phyloP scores from a whole-genome alignment of 2,113 vertebrate genomes.

The Carassius carassius region DNA sequence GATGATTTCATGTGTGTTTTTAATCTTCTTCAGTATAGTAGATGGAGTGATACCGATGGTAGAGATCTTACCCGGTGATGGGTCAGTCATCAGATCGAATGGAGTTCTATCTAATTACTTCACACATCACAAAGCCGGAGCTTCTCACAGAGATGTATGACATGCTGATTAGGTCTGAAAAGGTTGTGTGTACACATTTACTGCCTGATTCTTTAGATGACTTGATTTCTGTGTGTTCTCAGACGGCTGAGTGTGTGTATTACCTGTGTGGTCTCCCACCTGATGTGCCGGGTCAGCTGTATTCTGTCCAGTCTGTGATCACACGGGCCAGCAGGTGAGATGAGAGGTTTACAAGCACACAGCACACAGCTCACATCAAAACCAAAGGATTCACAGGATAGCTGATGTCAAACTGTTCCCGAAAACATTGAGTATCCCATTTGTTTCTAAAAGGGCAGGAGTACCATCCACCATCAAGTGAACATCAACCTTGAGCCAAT shows the following conservation, averaged over 20 bases:
- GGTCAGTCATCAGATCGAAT: slow-evolving; percentile 86
- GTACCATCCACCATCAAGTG: too few relatives aligned
- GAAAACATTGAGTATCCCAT: not conserved
- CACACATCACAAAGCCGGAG: slow-evolving; percentile 65
- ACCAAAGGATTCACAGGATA: not conserved
- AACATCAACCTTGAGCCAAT: not conserved
- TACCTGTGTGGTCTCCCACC: slow-evolving; percentile 74
- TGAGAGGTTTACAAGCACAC: not conserved
- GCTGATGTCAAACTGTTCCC: not conserved
- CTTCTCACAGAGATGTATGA: slow-evolving; percentile 56
- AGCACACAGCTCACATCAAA: not conserved
- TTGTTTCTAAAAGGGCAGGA: not conserved
- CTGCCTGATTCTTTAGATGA: not conserved
- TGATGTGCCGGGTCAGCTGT: slow-evolving; percentile 67
- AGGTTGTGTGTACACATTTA: not conserved
- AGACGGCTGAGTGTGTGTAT: slow-evolving; percentile 70
- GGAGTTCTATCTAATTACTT: slow-evolving; percentile 83
- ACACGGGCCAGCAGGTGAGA: slow-evolving; percentile 71
- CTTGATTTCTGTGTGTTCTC: not conserved
- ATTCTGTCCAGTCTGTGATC: slow-evolving; percentile 67
- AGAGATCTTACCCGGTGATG: slow-evolving; percentile 88
- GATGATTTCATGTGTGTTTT: not conserved
- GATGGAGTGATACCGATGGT: slow-evolving; percentile 68
- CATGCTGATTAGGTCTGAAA: too few relatives aligned
- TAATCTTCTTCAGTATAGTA: slow-evolving; percentile 66